Base-by-base conservation (phyloP, 2,888 invertebrate genomes). In the Luperina testacea region DNA sequence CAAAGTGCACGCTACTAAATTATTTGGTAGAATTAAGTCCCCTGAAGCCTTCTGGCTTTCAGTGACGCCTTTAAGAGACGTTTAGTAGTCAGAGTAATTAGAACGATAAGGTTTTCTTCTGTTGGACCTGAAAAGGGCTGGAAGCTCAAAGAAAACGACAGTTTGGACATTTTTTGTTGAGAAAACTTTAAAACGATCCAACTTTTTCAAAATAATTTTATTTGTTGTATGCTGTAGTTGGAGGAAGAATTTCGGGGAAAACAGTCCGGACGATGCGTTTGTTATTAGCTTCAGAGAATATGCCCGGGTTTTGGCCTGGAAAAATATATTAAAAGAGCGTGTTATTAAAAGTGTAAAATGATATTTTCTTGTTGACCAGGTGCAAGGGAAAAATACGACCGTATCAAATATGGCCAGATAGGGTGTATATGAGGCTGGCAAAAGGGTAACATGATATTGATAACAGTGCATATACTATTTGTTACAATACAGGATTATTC, bases 1-100 rank as follows among this genome's bases (percentile, higher is more conserved):
- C 90, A 93, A 93, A 94, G 92, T 94, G 93, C 92, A 93, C 89
- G 91, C 88, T 91, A 90, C 92, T 93, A 91, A 94, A 94, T 94
- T 93, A 94, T 94, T 93, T 94, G 87, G 91, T 87, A 89, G 91
- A 92, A 91, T 93, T 94, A 94, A 93, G 92, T 87, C 91, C 88
- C 84, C 83, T 83, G 92, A 91, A 92, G 92, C 92, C 90, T 91
- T 90, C 90, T 75, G 90, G 91, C 88, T 90, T 90, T 91, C 81
- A 87, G 87, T 89, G 88, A 88, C 85, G 91, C 87, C 90, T 92
- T 91, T 87, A 88, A 91, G 85, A 90, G 89, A 90, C 89, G 86
- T 84, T 89, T 88, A 89, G 88, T 83, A 90, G 90, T 88, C 91
- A 76, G 80, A 73, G 88, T 88, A 90, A 91, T 91, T 89, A 88